phyloP scores from a whole-genome alignment of 2,888 invertebrate genomes.

The Meiosimyza decipiens region DNA sequence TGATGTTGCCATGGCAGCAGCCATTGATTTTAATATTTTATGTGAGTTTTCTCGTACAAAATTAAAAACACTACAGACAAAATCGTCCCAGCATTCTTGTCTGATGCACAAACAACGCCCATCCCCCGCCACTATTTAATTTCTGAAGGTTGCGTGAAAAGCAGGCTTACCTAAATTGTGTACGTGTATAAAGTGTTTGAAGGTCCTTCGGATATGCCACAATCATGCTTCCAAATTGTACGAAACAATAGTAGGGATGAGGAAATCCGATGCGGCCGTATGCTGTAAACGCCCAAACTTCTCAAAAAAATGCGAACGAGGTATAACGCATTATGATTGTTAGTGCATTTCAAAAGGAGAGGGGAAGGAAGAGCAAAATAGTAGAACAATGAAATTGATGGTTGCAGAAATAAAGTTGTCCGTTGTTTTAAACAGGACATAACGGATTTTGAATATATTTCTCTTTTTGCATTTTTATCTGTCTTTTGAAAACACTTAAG shows the following conservation, averaged over 20 bases:
- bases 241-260: not conserved
- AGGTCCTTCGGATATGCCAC: constrained; percentile 20
- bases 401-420: too few relatives aligned
- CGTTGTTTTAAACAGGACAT: too few relatives aligned
- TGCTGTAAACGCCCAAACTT: not conserved
- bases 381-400: too few relatives aligned
- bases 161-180: too few relatives aligned
- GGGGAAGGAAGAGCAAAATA: not conserved
- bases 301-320: not conserved
- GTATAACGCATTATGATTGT: not conserved
- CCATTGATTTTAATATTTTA: not conserved
- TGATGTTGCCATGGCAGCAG: constrained; percentile 4
- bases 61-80: not conserved
- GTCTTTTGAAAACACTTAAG: not conserved
- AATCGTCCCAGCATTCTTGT: constrained; percentile 16
- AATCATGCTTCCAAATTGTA: constrained; percentile 3
- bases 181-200: not conserved
- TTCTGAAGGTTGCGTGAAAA: too few relatives aligned
- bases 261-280: not conserved
- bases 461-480: not conserved
- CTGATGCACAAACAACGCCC: not conserved
- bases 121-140: not conserved
- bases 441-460: not conserved
- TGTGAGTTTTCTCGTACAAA: not conserved
- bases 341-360: not conserved